Conservation (phyloP, 1,140 invertebrate species). For the Magallana gigas region DNA sequence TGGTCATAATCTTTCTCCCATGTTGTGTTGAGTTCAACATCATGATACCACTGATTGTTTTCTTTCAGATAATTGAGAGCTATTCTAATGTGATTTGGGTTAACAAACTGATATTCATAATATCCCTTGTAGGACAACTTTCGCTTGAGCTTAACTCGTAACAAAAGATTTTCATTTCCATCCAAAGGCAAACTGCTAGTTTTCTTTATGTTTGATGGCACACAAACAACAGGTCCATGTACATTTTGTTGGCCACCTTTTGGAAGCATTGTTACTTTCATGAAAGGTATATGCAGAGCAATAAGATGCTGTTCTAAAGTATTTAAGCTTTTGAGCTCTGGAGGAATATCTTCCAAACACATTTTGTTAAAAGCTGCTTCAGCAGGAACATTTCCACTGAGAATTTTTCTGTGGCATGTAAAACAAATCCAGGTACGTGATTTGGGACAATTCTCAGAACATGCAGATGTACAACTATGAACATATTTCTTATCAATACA, state of each 20-base stretch:
- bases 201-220: background rate
- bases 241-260: background rate
- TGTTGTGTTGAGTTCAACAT: too few species aligned
- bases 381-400: background rate
- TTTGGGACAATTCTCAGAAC: too few species aligned
- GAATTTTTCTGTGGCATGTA: background rate
- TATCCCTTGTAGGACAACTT: background rate
- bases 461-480: too few species aligned
- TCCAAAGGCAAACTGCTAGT: background rate
- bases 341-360: background rate
- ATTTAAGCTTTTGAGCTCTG: background rate
- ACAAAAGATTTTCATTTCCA: background rate
- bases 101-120: too few species aligned
- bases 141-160: background rate
- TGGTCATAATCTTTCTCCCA: too few species aligned
- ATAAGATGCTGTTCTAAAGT: background rate
- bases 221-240: slow-evolving; percentile 1
- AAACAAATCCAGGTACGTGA: too few species aligned
- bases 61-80: too few species aligned
- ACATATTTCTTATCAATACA: too few species aligned
- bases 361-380: background rate
- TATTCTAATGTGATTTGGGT: too few species aligned
- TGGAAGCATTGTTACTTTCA: background rate
- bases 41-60: too few species aligned
- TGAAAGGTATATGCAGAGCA: background rate